A percentile compares a stretch with the other conserved stretches of the same genome.
Evolutionary conservation across 1,140 invertebrate species (phyloP).

Genomic region (Leptinotarsa texana): DNA sequence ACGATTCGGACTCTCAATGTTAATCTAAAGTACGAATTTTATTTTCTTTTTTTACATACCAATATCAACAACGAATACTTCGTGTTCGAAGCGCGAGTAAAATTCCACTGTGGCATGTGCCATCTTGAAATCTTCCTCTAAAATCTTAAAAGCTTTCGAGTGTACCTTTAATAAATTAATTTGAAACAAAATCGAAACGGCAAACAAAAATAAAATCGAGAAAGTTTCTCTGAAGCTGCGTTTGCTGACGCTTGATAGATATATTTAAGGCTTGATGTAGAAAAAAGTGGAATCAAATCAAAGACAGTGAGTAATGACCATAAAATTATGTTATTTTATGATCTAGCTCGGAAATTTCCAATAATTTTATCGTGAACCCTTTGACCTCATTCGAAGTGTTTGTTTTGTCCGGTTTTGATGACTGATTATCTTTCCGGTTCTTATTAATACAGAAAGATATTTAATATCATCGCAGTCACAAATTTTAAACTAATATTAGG

Average conservation of each 20-base stretch:
- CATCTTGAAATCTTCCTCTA: background rate
- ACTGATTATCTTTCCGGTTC: background rate
- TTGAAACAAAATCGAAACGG: background rate
- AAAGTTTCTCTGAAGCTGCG: too few species aligned
- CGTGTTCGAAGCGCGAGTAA: background rate
- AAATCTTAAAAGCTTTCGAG: constrained; percentile 3
- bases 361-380: constrained; percentile 16
- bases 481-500: too few species aligned
- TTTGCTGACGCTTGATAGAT: too few species aligned
- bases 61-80: background rate
- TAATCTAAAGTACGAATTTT: background rate
- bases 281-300: too few species aligned
- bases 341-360: background rate
- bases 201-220: background rate
- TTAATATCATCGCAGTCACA: too few species aligned
- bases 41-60: background rate
- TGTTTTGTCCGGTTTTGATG: background rate
- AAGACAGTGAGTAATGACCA: too few species aligned
- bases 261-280: too few species aligned
- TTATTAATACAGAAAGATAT: too few species aligned
- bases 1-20: too few species aligned
- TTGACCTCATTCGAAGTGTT: constrained; percentile 16
- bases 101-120: background rate
- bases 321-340: background rate
- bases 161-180: background rate